Conservation (phyloP, 2,113 vertebrate genomes). For the Equus przewalskii region DNA sequence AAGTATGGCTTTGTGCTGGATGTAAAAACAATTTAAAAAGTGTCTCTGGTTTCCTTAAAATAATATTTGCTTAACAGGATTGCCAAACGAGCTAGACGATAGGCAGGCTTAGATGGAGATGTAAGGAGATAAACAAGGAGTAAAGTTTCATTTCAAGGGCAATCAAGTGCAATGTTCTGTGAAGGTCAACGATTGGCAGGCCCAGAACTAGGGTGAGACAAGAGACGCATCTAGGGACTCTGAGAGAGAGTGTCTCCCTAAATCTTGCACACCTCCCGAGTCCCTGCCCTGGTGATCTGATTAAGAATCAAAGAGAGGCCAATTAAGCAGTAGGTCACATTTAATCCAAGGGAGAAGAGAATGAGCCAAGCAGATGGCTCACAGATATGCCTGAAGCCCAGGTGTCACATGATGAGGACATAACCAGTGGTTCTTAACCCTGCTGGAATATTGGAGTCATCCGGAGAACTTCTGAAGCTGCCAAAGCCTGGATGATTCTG, state of each 20-base stretch:
- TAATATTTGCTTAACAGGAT: background rate
- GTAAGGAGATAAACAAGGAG: background rate
- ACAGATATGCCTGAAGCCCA: background rate
- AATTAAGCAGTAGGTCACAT: background rate
- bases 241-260: background rate
- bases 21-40: constrained; percentile 20
- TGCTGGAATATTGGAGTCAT: background rate
- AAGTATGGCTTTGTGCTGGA: background rate
- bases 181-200: background rate
- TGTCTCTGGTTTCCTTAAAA: background rate
- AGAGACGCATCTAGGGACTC: too few relatives aligned
- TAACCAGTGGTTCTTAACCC: too few relatives aligned
- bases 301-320: background rate
- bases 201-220: background rate
- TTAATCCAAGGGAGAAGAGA: background rate
- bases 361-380: fast-evolving
- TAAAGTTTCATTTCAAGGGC: background rate
- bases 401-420: background rate
- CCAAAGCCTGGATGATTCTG: background rate
- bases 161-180: background rate
- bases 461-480: background rate
- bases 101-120: background rate
- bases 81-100: background rate
- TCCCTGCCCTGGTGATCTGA: background rate
- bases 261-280: background rate